These are phyloP conservation scores for Dendrocopos noguchii DNA, from an alignment of 2,113 vertebrate species.

Conservation along the genomic window DNA sequence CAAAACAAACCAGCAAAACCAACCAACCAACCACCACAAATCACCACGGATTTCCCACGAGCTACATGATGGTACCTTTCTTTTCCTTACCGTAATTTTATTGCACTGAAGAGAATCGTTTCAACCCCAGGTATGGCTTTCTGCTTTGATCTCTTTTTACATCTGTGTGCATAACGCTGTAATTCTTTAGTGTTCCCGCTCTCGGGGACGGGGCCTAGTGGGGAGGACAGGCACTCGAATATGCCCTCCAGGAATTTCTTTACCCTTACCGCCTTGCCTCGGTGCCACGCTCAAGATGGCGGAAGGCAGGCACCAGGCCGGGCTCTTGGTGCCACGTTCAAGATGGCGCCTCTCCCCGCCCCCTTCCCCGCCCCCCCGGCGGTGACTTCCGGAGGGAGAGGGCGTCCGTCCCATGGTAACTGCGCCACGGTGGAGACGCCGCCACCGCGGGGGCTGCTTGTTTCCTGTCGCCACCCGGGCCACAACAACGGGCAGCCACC, in stretches of 20 bases:
- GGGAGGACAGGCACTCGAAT: fast-evolving
- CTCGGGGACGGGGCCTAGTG: fast-evolving
- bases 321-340: slow-evolving; percentile 12
- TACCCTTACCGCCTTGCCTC: fast-evolving
- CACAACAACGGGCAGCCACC: neutral
- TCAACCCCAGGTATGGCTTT: neutral
- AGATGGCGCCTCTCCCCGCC: neutral
- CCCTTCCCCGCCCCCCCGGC: neutral
- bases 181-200: fast-evolving
- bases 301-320: fast-evolving
- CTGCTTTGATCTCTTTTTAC: neutral
- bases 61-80: fast-evolving
- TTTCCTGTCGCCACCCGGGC: slow-evolving; percentile 13
- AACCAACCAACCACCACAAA: neutral
- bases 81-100: neutral
- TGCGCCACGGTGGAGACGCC: slow-evolving; percentile 50
- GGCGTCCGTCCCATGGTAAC: slow-evolving; percentile 67
- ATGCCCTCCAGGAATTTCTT: fast-evolving
- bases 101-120: fast-evolving
- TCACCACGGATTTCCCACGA: neutral
- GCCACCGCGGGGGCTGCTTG: neutral
- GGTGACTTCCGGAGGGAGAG: slow-evolving; percentile 61
- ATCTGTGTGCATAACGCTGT: fast-evolving
- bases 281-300: slow-evolving; percentile 41
- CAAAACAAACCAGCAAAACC: fast-evolving